Conservation (phyloP, 2,888 invertebrate species). For the Pterostichus madidus region DNA sequence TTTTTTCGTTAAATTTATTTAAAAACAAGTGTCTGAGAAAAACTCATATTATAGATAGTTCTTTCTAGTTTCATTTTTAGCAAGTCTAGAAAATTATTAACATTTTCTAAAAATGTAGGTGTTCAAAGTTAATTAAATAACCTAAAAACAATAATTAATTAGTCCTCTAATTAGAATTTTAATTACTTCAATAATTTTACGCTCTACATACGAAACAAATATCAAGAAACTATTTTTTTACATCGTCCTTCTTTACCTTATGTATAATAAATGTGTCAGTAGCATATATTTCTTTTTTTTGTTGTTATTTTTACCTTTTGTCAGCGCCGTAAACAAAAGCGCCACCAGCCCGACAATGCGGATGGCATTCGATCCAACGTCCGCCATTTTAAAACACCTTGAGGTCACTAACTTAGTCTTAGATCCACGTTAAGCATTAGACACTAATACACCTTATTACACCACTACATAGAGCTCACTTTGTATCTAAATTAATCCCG, state of each 20-base stretch:
- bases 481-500: conserved; percentile 13
- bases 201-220: conserved; percentile 9
- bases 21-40: too few relatives aligned
- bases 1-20: too few relatives aligned
- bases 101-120: background rate
- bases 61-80: too few relatives aligned
- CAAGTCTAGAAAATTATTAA: too few relatives aligned
- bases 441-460: conserved; percentile 53
- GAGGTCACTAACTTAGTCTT: conserved; percentile 64
- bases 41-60: too few relatives aligned
- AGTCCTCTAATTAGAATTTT: background rate
- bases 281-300: background rate
- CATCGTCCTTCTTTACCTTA: background rate
- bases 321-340: conserved; percentile 47
- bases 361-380: conserved; percentile 56
- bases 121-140: background rate
- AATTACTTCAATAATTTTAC: conserved; percentile 14
- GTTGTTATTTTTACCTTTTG: conserved; percentile 49
- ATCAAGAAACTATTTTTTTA: background rate
- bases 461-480: conserved; percentile 46
- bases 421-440: conserved; percentile 54
- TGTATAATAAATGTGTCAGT: conserved; percentile 39
- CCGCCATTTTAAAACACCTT: conserved; percentile 56
- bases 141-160: background rate
- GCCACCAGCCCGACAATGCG: conserved; percentile 60